A percentile compares a stretch with the other conserved stretches of the same genome.
phyloP scores from a whole-genome alignment of 2,113 vertebrate species.

The Hydropotes inermis region DNA sequence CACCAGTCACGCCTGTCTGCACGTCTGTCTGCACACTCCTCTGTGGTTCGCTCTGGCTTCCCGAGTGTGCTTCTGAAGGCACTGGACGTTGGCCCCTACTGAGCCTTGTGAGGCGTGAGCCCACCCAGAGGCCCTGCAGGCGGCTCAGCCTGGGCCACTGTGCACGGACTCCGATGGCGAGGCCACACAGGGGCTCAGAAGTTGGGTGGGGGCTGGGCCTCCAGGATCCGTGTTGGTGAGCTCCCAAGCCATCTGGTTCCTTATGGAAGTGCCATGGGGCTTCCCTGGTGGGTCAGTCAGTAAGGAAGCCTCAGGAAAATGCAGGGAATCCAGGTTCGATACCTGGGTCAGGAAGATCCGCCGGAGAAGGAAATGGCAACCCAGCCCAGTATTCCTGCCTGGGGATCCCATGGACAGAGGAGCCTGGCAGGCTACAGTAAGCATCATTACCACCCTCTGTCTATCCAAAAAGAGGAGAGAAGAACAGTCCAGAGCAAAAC shows the following conservation, averaged over 20 bases:
- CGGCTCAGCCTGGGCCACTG: accelerated
- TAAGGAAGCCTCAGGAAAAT: background rate
- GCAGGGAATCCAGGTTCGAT: background rate
- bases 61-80: background rate
- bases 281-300: background rate
- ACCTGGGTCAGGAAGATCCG: background rate
- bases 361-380: background rate
- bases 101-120: accelerated
- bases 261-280: background rate
- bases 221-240: background rate
- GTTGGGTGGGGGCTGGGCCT: background rate
- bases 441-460: background rate
- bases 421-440: background rate
- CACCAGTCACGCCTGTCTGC: background rate
- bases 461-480: background rate
- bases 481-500: background rate
- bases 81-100: background rate
- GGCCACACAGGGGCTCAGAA: background rate
- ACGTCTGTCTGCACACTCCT: background rate
- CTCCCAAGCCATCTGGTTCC: background rate
- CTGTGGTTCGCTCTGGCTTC: background rate
- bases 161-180: accelerated
- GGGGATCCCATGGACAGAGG: background rate
- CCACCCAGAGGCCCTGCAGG: background rate
- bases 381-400: background rate